Conservation (phyloP, 1,140 invertebrate species). For the Drosophila kohkoa region DNA sequence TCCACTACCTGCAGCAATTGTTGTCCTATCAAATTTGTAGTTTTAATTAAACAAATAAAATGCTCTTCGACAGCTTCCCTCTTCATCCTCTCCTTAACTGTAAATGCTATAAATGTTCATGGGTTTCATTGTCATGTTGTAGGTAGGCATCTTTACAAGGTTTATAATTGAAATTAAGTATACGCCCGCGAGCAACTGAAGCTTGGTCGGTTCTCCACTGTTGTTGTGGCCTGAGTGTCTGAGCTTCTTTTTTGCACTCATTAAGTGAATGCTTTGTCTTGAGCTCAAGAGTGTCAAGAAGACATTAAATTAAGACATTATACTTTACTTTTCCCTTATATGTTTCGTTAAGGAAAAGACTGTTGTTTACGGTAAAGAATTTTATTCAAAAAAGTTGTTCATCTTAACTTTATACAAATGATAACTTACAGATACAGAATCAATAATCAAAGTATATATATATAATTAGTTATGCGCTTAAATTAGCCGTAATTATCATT, state of each 20-base stretch:
- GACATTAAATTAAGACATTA: too few relatives aligned
- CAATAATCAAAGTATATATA: conserved; percentile 65
- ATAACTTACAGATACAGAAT: conserved; percentile 73
- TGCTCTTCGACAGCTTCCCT: conserved; percentile 14
- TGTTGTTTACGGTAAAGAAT: conserved; percentile 69
- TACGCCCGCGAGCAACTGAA: conserved; percentile 36
- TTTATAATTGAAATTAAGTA: conserved; percentile 48
- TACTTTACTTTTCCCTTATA: too few relatives aligned
- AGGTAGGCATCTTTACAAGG: conserved; percentile 15
- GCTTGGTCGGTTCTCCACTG: too few relatives aligned
- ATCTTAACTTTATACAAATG: conserved; percentile 82
- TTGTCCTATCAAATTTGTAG: conserved; percentile 36
- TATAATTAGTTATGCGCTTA: conserved; percentile 73
- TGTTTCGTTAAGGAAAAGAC: neutral
- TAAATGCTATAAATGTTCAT: neutral
- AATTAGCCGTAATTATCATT: conserved; percentile 61
- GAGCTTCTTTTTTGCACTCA: conserved; percentile 20
- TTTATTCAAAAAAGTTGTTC: conserved; percentile 80
- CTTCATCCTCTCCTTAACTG: too few relatives aligned
- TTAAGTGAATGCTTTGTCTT: conserved; percentile 8
- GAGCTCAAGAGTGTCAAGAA: neutral
- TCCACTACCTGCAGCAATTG: conserved; percentile 40
- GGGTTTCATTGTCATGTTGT: conserved; percentile 10
- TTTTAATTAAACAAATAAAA: conserved; percentile 61
- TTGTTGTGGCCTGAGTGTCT: neutral